Evolutionary conservation across 1,140 invertebrate species (phyloP), one percentile per base, ranked within the genome.

Genomic region (Lanistes nyassanus): DNA sequence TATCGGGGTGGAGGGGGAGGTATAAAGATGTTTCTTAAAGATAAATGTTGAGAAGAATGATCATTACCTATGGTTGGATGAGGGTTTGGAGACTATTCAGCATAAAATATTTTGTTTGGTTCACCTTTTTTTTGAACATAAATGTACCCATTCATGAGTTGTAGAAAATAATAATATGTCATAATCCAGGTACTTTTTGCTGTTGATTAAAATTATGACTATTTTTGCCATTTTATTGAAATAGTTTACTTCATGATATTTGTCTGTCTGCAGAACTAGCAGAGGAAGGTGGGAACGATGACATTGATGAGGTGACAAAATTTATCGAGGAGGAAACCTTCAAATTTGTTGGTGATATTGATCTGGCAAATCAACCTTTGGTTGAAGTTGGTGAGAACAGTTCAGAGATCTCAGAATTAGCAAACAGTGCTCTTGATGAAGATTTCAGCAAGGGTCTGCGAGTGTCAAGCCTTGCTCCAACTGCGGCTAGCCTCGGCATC

Each of bases 401-500:
- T 29, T 42, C n/a, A 6, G 42, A 42, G 42, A 39, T 5, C 2
- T 58, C 5, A 13, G 29, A n/a, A 31, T 53, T 64, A 19, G 53
- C 39, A 34, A 60, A 70, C n/a, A 37, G 60, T 11, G 67, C 29
- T 26, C 69, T 42, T 51, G 56, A 34, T 66, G 36, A 67, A 69
- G 37, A 66, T 34, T 29, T 31, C 29, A 72, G 23, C 55, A 42
- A 21, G 42, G 55, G 34, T 16, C 21, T 60, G 51, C 36, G 42
- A 29, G 47, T 75, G 42, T 39, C 39, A 37, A 72, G 74, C 7
- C 74, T 73, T 11, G 77, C 83, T 23, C 90, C 90, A 2, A 87
- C 89, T 3, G 85, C 88, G 11, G 88, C 86, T 29, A 89, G 87
- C 79, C 74, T 90, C 23, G 89, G 89, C 36, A 77, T 90, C 21